phyloP scores from a whole-genome alignment of 2,797 vertebrate genomes.

The Urocyon cinereoargenteus region DNA sequence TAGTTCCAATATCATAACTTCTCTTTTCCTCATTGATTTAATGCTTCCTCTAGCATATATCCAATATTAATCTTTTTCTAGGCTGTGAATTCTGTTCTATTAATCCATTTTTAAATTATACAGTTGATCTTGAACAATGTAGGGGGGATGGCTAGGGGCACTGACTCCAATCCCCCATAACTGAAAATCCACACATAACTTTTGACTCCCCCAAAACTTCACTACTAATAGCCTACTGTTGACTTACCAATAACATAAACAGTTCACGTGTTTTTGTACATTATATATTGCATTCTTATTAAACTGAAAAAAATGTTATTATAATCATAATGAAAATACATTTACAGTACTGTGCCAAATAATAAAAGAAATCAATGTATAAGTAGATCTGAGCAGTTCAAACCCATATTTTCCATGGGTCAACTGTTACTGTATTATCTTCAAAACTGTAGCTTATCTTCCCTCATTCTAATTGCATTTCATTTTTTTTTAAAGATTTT shows the following conservation, averaged over 20 bases:
- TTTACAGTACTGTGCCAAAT: not conserved
- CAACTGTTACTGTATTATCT: not conserved
- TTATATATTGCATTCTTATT: not conserved
- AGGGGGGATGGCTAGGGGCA: not conserved
- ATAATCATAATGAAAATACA: not conserved
- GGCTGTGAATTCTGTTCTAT: not conserved
- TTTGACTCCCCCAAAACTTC: not conserved
- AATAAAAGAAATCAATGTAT: not conserved
- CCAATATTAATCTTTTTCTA: not conserved
- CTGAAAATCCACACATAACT: not conserved
- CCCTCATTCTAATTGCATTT: not conserved
- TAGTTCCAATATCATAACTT: not conserved
- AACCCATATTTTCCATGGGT: not conserved
- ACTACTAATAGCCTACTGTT: not conserved
- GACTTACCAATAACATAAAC: not conserved
- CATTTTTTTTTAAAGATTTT: too few relatives aligned
- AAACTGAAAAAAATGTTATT: not conserved
- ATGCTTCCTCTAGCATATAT: not conserved
- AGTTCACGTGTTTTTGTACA: not conserved
- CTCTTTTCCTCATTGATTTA: not conserved
- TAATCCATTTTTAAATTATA: not conserved
- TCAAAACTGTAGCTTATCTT: not conserved
- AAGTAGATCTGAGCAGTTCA: not conserved
- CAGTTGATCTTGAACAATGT: too few relatives aligned
- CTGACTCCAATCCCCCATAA: not conserved